A percentile compares a stretch with the other conserved stretches of the same genome.
These are phyloP conservation scores for Eonycteris spelaea DNA, from an alignment of 2,113 vertebrate species.

Conservation along the genomic window DNA sequence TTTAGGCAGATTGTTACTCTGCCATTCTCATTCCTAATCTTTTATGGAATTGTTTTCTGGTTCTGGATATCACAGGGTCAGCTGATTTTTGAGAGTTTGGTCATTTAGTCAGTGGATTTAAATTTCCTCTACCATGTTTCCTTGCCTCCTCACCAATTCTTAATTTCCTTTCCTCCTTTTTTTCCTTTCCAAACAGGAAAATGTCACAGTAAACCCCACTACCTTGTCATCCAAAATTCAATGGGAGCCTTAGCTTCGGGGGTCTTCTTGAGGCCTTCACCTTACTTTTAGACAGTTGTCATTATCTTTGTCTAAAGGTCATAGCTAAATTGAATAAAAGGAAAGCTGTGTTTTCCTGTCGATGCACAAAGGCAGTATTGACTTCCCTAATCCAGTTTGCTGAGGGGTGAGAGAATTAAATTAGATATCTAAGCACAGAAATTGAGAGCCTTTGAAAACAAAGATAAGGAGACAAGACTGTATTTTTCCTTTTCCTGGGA, in stretches of 20 bases:
- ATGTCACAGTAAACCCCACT: background rate
- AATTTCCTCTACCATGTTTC: background rate
- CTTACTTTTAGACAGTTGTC: slow-evolving; percentile 89
- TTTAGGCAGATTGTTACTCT: background rate
- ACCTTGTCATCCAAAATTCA: slow-evolving; percentile 46
- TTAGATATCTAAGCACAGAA: slow-evolving; percentile 93
- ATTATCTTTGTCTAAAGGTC: slow-evolving; percentile 93
- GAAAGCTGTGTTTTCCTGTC: slow-evolving; percentile 89
- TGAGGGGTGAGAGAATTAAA: slow-evolving; percentile 94
- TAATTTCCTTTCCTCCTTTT: slow-evolving; percentile 3
- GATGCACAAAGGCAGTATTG: slow-evolving; percentile 91
- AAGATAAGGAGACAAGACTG: slow-evolving; percentile 88
- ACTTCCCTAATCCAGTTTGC: slow-evolving; percentile 94
- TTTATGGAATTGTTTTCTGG: background rate
- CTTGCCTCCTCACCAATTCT: background rate
- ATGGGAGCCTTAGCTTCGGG: slow-evolving; percentile 62
- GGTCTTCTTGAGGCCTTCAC: slow-evolving; percentile 79
- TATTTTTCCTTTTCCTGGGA: slow-evolving; percentile 88
- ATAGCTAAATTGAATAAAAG: slow-evolving; percentile 91
- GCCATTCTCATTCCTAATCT: background rate
- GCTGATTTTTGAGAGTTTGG: background rate
- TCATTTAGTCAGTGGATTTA: background rate
- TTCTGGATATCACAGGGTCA: background rate
- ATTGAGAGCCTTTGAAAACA: slow-evolving; percentile 91
- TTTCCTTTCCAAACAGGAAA: slow-evolving; percentile 27